Conservation (phyloP, 1,140 invertebrate genomes). For the Tetragonula clypearis region DNA sequence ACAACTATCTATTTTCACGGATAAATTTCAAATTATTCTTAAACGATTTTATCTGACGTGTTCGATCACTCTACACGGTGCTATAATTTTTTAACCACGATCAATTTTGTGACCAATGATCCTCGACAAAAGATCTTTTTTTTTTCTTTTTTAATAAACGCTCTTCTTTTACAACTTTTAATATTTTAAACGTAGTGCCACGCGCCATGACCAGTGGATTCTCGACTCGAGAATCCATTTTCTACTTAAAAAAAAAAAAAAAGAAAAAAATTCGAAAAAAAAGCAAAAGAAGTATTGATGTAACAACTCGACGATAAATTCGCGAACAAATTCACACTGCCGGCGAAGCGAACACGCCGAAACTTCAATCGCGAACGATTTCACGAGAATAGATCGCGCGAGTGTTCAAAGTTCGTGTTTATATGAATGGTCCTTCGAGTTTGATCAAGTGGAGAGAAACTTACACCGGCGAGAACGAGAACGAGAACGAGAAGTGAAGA, state of each 20-base stretch:
- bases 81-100: background rate
- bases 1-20: background rate
- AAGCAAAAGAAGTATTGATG: too few species aligned
- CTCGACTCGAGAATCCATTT: background rate
- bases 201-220: background rate
- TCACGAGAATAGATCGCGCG: background rate
- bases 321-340: too few species aligned
- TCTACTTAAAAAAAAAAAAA: background rate
- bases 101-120: background rate
- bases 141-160: too few species aligned
- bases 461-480: background rate
- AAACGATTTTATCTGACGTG: too few species aligned
- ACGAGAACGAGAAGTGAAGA: background rate
- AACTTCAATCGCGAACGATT: background rate
- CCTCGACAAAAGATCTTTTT: background rate
- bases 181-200: background rate
- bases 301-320: background rate
- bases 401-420: background rate
- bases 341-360: background rate
- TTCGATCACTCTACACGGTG: background rate
- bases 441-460: background rate
- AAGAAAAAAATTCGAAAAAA: background rate
- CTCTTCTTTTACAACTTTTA: background rate
- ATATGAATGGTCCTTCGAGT: background rate
- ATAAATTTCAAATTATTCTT: background rate